Evolutionary conservation across 2,797 vertebrate genomes (phyloP), one percentile per base, ranked within the genome.

Genomic region (Sebastes diaconus): DNA sequence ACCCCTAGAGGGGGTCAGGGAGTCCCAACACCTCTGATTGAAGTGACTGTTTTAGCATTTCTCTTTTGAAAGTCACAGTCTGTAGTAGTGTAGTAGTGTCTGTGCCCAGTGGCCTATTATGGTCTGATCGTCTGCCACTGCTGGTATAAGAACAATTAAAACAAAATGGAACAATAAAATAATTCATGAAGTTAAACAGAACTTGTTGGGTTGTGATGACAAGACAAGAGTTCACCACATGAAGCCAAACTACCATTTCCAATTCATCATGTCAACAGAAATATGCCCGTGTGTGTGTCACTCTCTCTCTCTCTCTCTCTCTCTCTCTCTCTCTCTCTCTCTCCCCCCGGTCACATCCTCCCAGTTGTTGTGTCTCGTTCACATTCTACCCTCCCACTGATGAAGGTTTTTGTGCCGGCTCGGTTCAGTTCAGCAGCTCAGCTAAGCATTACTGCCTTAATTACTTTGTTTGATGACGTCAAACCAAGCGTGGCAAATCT

Each of bases 381-480:
- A 7, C 36, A 42, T 25, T 74, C 58, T 72, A 60, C 29, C 25
- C 30, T 8, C 39, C 52, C 75, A 20, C 75, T 55, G 55, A 59
- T 39, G 36, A 39, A 34, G 46, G 5, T 18, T 60, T 8, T 59
- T 32, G 55, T 54, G 42, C 66, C 20, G 70, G 27, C 65, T 75
- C 57, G 16, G 59, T 60, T 79, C 77, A 46, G 68, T 30, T 74
- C 75, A n/a, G 72, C 83, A 30, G 36, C 36, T 71, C 71, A n/a
- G 68, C 65, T 70, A 22, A 68, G 68, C 72, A 3, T 57, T 27
- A 25, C 66, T 70, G 59, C 59, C 16, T 65, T 74, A 75, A 88
- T 84, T 42, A 84, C 68, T 76, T 73, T 66, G 57, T 85, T 79
- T 90, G 79, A 89, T 93, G 88, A 93, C 90, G 84, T 88, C 84